Base-by-base conservation (phyloP, 2,797 vertebrate species). In the Pangasius krempfi region DNA sequence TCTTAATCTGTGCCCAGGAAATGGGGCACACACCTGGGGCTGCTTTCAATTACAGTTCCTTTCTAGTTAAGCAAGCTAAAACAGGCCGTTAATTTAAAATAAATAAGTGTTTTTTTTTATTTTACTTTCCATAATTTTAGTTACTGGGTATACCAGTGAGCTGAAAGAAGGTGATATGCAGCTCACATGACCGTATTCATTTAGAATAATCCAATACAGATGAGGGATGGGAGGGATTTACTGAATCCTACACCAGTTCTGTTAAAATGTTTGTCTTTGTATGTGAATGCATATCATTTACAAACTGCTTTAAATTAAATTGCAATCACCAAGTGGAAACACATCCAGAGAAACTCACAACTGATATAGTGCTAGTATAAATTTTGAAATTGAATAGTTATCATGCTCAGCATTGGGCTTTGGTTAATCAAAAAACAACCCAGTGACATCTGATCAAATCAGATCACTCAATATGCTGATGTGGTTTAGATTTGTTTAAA, bases 1-100 rank as follows among this genome's bases (percentile, higher is more conserved):
- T 30, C 60, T 30, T n/a, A 47, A 33, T 16, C 66, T 33, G 18
- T 1, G 12, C 79, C 40, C 27, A 64, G 62, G 30, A 52, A 82
- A 60, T 14, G 20, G 47, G 27, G 25, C 50, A 79, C 18, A 64
- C 58, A 64, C 73, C 25, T 78, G 18, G n/a, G 30, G 5, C 37
- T 60, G 72, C 40, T 54, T 86, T 62, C 72, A 62, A 52, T 84
- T 84, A 66, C 16, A 84, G 52, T 66, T 66, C 27, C 25, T 52
- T 84, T 68, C n/a, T 52, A 6, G n/a, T 5, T 68, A 33, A 68
- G 62, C 62, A 84, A 83, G 62, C 14, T 52, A 82, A 33, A 82
- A 44, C 22, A 81, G 80, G 2, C 37, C 44, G 56, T 82, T 82
- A 44, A 62, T 82, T 82, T 44, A 40, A 81, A 25, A 5, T 14